A percentile compares a stretch with the other conserved stretches of the same genome.
Evolutionary conservation across 2,888 invertebrate species (phyloP).

Genomic region (Athalia circularis): DNA sequence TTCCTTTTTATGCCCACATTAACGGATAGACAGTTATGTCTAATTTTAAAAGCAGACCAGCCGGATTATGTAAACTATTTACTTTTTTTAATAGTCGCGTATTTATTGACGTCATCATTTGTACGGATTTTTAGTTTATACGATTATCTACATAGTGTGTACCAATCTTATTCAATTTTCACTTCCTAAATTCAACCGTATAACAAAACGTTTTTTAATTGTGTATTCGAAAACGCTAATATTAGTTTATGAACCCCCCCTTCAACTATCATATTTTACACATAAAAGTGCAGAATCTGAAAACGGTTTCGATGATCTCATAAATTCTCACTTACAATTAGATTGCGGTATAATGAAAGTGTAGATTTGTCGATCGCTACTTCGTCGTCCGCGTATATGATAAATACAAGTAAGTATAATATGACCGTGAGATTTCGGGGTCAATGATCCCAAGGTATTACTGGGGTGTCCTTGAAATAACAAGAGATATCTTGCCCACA

Average conservation of each 20-base stretch:
- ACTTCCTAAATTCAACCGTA: too few species aligned
- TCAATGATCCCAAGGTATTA: conserved; percentile 26
- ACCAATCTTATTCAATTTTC: background rate
- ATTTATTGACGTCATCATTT: conserved; percentile 18
- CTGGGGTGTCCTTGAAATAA: conserved; percentile 26
- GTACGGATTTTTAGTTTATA: background rate
- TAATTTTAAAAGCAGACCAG: conserved; percentile 57
- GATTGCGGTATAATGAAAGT: background rate
- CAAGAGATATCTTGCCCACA: background rate
- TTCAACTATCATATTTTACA: too few species aligned
- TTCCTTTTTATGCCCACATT: background rate
- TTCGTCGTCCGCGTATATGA: background rate
- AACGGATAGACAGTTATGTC: conserved; percentile 38
- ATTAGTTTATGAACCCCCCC: too few species aligned
- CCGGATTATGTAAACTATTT: conserved; percentile 60
- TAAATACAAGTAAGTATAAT: background rate
- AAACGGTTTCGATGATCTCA: too few species aligned
- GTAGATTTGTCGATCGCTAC: background rate
- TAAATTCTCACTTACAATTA: too few species aligned
- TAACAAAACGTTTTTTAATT: too few species aligned
- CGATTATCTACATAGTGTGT: conserved; percentile 1
- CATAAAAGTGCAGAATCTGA: too few species aligned
- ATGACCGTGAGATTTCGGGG: conserved; percentile 11
- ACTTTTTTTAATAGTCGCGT: conserved; percentile 49
- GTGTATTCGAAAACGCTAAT: too few species aligned